Percentiles rank a stretch among this genome's conserved stretches.
Conservation (phyloP, 2,888 invertebrate genomes). For the Hoplodrina ambigua region DNA sequence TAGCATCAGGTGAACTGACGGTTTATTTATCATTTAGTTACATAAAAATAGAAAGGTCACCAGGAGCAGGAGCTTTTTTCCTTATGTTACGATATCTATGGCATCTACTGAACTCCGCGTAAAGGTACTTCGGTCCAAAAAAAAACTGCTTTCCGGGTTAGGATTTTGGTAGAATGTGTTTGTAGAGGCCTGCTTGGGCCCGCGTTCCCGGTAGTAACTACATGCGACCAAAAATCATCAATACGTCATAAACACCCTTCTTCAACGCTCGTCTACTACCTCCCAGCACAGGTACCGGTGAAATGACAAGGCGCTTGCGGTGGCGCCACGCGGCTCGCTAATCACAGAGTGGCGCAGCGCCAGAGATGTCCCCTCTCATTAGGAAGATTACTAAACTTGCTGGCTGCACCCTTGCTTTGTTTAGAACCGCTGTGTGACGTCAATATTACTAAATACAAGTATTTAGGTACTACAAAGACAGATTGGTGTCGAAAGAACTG, state of each 20-base stretch:
- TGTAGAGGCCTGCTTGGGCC: no score
- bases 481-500: background rate
- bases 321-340: constrained; percentile 73
- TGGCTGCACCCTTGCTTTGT: constrained; percentile 60
- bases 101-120: no score
- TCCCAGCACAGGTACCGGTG: constrained; percentile 39
- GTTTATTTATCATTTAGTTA: no score
- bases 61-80: no score
- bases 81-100: no score
- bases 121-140: no score
- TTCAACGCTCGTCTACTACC: constrained; percentile 43
- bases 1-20: no score
- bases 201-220: background rate
- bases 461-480: constrained; percentile 3
- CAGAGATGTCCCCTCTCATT: constrained; percentile 69
- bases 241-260: background rate
- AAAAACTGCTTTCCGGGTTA: no score
- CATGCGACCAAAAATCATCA: background rate
- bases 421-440: constrained; percentile 39
- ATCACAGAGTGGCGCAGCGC: constrained; percentile 70
- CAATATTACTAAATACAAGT: constrained; percentile 20
- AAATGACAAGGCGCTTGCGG: constrained; percentile 73
- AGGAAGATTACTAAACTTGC: constrained; percentile 67
- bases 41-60: no score
- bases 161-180: no score